Base-by-base conservation (phyloP, 2,888 invertebrate species). In the Microdon myrmicae region DNA sequence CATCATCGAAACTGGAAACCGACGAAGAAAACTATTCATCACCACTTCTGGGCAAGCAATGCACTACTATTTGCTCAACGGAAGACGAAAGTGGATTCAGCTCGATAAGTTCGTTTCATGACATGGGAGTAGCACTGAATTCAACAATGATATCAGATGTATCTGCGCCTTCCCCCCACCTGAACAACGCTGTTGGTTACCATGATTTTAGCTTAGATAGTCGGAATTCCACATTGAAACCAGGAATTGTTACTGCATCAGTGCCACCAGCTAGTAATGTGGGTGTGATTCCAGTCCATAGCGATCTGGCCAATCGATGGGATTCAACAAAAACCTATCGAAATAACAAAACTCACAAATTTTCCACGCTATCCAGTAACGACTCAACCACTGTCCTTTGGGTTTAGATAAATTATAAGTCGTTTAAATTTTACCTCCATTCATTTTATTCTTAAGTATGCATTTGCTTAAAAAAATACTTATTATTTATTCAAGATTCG, bases 31-130 rank as follows among this genome's bases (percentile, higher is more conserved):
- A 58, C 29, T 66, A 59, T 28, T 54, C 66, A 17, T 44, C 66
- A 1, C 64, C 64, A 4, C 32, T 58, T 43, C 38, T 59, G 1
- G 48, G 48, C 48, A 66, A 66, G 20, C 66, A 66, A 22, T 54
- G 51, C 32, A 34, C 48, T 5, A 66, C 47, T 14, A 25, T 69
- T 13, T 73, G 75, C 20, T 78, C 78, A 16, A 79, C 79, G 1
- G 92, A 92, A 75, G 90, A 91, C 71, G 92, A 92, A 77, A 92
- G 91, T 74, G 92, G 92, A 17, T 92, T 92, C 78, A 90, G 90
- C 8, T 91, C 91, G 5, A 89, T 92, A 83, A 90, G 87, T 76
- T 91, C 91, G 4, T 91, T 90, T 75, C 90, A 91, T 79, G 91
- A 92, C 74, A 86, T 90, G 34, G 90, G 90, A 7, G 81, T 90